A percentile compares a stretch with the other conserved stretches of the same genome.
Evolutionary conservation across 2,888 invertebrate species (phyloP).

Genomic region (Apamea sordens): DNA sequence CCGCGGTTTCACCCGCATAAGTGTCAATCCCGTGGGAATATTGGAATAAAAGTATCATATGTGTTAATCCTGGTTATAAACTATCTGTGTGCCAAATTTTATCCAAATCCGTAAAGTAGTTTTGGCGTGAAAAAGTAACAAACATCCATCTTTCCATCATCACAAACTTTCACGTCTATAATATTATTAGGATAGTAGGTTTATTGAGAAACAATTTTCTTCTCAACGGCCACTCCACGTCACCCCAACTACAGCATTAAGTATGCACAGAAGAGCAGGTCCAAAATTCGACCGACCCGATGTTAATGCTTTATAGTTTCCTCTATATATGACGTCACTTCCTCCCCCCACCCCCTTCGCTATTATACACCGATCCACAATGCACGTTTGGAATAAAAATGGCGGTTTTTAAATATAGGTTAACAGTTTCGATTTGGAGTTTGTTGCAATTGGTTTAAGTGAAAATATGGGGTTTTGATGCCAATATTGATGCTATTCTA

Average conservation of each 20-base stretch:
- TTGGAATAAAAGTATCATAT: no score
- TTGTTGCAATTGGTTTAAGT: constrained; percentile 17
- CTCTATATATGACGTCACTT: constrained; percentile 73
- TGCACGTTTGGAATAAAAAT: constrained; percentile 46
- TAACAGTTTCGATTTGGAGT: constrained; percentile 39
- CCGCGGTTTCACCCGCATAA: no score
- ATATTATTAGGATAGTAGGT: no score
- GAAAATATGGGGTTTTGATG: constrained; percentile 1
- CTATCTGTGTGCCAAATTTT: no score
- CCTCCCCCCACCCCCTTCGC: constrained; percentile 32
- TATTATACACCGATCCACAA: constrained; percentile 32
- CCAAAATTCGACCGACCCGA: constrained; percentile 74
- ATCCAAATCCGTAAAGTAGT: no score
- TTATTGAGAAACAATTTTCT: neutral
- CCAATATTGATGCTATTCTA: neutral
- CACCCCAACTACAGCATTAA: constrained; percentile 58
- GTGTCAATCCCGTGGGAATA: no score
- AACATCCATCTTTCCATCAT: no score
- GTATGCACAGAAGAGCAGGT: constrained; percentile 69
- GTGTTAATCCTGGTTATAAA: no score
- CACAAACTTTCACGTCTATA: no score
- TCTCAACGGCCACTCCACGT: constrained; percentile 19
- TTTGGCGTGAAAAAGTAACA: no score
- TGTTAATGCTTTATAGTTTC: constrained; percentile 79
- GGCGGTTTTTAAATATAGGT: constrained; percentile 56